phyloP scores from a whole-genome alignment of 2,113 vertebrate species.

The Lonchura striata region DNA sequence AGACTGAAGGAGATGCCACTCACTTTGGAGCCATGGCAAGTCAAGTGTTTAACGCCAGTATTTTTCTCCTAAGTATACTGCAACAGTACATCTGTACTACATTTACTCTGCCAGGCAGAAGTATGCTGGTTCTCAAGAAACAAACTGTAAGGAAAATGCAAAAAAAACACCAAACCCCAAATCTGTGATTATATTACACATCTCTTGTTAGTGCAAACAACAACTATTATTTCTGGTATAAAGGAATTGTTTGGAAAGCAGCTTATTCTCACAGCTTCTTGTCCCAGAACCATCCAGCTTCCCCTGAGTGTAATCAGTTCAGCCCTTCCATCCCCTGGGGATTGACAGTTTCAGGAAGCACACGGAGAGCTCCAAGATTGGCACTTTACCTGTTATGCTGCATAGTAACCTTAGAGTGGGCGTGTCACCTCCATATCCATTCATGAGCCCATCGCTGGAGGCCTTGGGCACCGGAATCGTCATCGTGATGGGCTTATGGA shows the following conservation, averaged over 20 bases:
- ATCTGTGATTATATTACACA: neutral
- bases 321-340: neutral
- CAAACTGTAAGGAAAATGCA: neutral
- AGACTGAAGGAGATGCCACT: neutral
- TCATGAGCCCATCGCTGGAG: constrained; percentile 81
- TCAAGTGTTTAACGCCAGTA: neutral
- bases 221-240: neutral
- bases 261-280: neutral
- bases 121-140: neutral
- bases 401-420: constrained; percentile 92
- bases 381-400: constrained; percentile 91
- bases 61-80: neutral
- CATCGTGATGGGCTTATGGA: constrained; percentile 99
- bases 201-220: neutral
- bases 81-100: neutral
- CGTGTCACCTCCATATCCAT: constrained; percentile 88
- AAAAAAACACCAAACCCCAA: fast-evolving
- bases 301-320: neutral
- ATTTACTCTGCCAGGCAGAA: neutral
- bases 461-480: constrained; percentile 93
- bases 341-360: neutral
- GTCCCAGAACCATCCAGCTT: neutral
- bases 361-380: neutral
- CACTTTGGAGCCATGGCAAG: neutral
- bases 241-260: neutral